A percentile compares a stretch with the other conserved stretches of the same genome.
phyloP scores from a whole-genome alignment of 2,113 vertebrate genomes.

The Sarotherodon lohbergeri region DNA sequence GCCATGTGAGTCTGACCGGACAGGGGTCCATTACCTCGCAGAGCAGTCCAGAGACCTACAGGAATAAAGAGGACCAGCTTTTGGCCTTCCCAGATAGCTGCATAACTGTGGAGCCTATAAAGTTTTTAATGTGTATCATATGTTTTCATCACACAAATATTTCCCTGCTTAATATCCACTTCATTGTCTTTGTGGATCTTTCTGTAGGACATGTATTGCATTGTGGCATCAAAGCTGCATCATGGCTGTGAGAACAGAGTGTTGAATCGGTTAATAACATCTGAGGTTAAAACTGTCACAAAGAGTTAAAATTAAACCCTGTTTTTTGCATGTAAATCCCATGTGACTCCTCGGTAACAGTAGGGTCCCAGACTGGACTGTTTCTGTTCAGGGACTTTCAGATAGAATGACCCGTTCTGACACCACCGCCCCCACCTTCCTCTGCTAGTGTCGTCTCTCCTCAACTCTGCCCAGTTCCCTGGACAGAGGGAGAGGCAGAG shows the following conservation, averaged over 20 bases:
- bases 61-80: constrained; percentile 56
- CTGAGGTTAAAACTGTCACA: not conserved
- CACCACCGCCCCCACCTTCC: not conserved
- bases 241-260: not conserved
- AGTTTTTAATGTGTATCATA: fast-evolving
- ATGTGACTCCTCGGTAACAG: not conserved
- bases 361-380: not conserved
- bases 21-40: constrained; percentile 53
- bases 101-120: constrained; percentile 67
- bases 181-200: not conserved
- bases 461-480: constrained; percentile 2
- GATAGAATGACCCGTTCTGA: constrained; percentile 17
- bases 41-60: constrained; percentile 62
- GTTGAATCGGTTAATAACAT: not conserved
- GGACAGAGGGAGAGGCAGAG: not conserved
- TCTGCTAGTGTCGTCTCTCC: not conserved
- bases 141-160: not conserved
- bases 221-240: not conserved
- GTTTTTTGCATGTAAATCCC: not conserved
- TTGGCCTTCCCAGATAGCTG: constrained; percentile 59
- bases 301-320: not conserved
- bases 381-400: not conserved
- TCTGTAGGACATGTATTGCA: not conserved
- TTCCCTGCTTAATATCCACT: not conserved
- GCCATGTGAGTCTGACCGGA: constrained; percentile 63